A percentile compares a stretch with the other conserved stretches of the same genome.
These are phyloP conservation scores for Microplitis deprimator DNA, from an alignment of 2,888 invertebrate genomes.

Conservation along the genomic window DNA sequence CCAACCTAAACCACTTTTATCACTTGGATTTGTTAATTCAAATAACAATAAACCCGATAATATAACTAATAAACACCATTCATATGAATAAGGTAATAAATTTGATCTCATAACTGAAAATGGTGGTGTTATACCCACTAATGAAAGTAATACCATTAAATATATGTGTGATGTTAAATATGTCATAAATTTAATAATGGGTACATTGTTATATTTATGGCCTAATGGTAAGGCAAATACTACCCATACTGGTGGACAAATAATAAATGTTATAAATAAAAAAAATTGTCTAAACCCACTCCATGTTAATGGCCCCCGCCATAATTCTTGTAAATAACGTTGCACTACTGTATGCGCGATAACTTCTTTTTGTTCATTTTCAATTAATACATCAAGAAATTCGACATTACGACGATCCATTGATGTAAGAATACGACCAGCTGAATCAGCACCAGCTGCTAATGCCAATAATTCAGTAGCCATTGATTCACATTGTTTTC, in stretches of 20 bases:
- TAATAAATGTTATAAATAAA: slow-evolving; percentile 91
- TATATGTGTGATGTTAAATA: slow-evolving; percentile 99
- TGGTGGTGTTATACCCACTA: slow-evolving; percentile 91
- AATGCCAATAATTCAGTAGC: slow-evolving; percentile 95
- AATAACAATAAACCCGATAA: slow-evolving; percentile 94
- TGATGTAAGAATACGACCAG: slow-evolving; percentile 94
- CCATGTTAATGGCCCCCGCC: slow-evolving; percentile 98
- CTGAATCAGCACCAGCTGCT: slow-evolving; percentile 94
- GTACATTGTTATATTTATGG: slow-evolving; percentile 97
- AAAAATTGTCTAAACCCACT: slow-evolving; percentile 94
- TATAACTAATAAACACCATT: slow-evolving; percentile 96
- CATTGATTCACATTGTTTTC: slow-evolving; percentile 97
- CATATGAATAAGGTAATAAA: slow-evolving; percentile 94
- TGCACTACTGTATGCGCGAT: slow-evolving; percentile 98
- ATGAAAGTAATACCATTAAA: slow-evolving; percentile 91
- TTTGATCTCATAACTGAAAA: slow-evolving; percentile 85
- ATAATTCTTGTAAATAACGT: slow-evolving; percentile 96
- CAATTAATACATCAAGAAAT: slow-evolving; percentile 96
- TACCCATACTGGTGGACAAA: slow-evolving; percentile 97
- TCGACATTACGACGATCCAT: slow-evolving; percentile 95
- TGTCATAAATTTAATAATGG: slow-evolving; percentile 99
- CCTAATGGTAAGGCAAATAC: slow-evolving; percentile 95
- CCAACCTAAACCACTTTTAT: slow-evolving; percentile 97
- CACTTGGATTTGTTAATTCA: slow-evolving; percentile 97
- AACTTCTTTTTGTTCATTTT: slow-evolving; percentile 98